Evolutionary conservation across 2,888 invertebrate genomes (phyloP).

Genomic region (Eulithis prunata): DNA sequence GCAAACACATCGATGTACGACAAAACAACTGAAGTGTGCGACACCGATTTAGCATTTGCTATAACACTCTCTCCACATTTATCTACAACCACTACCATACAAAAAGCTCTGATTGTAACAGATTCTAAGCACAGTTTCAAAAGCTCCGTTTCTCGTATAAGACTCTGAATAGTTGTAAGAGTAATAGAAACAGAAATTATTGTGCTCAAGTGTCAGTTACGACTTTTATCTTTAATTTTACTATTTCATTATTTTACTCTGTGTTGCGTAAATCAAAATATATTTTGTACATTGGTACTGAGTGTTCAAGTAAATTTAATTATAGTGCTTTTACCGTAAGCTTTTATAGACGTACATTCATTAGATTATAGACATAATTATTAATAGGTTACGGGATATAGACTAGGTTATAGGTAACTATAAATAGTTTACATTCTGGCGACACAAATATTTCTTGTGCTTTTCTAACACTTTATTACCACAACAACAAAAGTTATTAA

Average conservation of each 20-base stretch:
- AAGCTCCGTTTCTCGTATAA: constrained; percentile 63
- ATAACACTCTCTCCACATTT: constrained; percentile 53
- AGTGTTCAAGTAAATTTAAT: constrained; percentile 41
- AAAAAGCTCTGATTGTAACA: constrained; percentile 76
- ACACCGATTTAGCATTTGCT: constrained; percentile 50
- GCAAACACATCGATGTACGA: constrained; percentile 49
- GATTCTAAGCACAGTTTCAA: constrained; percentile 69
- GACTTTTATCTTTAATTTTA: constrained; percentile 8
- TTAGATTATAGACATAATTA: constrained; percentile 34
- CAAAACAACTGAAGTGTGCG: constrained; percentile 43
- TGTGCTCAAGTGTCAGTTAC: constrained; percentile 45
- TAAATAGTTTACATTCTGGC: constrained; percentile 42
- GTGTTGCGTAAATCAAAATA: constrained; percentile 29
- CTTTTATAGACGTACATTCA: constrained; percentile 30
- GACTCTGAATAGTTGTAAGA: constrained; percentile 31
- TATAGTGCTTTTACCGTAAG: constrained; percentile 37
- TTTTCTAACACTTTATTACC: constrained; percentile 46
- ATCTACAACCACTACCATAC: constrained; percentile 75
- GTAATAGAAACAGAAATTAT: constrained; percentile 46
- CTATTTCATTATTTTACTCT: not conserved
- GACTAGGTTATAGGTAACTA: constrained; percentile 36
- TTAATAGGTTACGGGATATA: constrained; percentile 39
- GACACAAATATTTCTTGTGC: constrained; percentile 51
- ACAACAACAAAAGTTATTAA: constrained; percentile 48
- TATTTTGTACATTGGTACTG: constrained; percentile 30